Base-by-base conservation (phyloP, 2,797 vertebrate species). In the Setipinna tenuifilis region DNA sequence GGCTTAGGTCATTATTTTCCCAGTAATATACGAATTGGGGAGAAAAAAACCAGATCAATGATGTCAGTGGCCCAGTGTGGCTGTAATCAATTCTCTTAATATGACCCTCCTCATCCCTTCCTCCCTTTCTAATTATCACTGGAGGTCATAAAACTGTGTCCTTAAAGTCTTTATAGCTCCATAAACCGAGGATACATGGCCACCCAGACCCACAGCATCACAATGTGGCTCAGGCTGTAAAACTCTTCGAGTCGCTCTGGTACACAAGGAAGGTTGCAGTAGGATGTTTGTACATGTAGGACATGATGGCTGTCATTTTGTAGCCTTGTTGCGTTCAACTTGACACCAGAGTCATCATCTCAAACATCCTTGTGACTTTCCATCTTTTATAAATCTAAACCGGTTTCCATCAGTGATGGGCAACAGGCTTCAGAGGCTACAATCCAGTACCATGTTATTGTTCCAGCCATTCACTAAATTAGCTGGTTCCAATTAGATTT, bases 151-250 rank as follows among this genome's bases (percentile, higher is more conserved):
- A 83, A 84, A 85, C 58, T 7, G 31, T 82, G 78, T 68, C 83
- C 83, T 89, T 83, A 61, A 19, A 68, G 81, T 57, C 83, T 88
- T 90, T 89, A 88, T 83, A 82, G 83, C 83, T 71, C 57, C 57
- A 86, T 88, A 87, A 89, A 88, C 59, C 65, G 50, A 75, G 28
- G 31, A 44, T 31, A 68, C 50, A 87, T 41, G 59, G 65, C 82
- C 82, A 83, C 54, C 48, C 44, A 57, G 48, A 81, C 25, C 81
- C 78, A 85, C 82, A 54, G 41, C 81, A 80, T 35, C 41, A 82
- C 82, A 48, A 31, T 68, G 25, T 25, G 57, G 46, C 82, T 44
- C 23, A 59, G 54, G 75, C 78, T 61, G 57, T 65, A 59, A 87
- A 62, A 81, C 86, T 44, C 16, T 44, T 1, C 19, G 19, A 44